Evolutionary conservation across 2,888 invertebrate genomes (phyloP).

Genomic region (Chymomyza procnemis): DNA sequence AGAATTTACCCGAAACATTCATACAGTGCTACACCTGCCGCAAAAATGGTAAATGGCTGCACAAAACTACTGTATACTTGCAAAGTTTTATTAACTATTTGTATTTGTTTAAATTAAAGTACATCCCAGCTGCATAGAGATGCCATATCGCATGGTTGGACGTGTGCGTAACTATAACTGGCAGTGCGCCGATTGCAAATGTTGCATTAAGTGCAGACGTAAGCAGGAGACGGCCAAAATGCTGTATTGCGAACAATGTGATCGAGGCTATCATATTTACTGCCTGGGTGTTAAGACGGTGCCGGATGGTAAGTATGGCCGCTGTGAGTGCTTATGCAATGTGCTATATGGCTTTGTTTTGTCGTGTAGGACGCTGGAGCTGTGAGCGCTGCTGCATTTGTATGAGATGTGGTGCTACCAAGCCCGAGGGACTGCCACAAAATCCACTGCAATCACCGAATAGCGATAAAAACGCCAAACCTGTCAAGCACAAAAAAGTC

Average conservation of each 20-base stretch:
- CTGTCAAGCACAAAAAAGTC: slow-evolving; percentile 69
- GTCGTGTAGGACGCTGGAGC: slow-evolving; percentile 86
- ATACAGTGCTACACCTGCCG: slow-evolving; percentile 82
- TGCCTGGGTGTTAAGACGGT: slow-evolving; percentile 90
- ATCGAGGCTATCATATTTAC: slow-evolving; percentile 95
- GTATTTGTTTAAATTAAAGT: slow-evolving; percentile 78
- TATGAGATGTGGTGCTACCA: slow-evolving; percentile 82
- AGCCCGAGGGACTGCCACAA: slow-evolving; percentile 78
- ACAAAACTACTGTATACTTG: too few species aligned
- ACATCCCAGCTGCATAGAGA: slow-evolving; percentile 92
- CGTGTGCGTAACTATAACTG: slow-evolving; percentile 92
- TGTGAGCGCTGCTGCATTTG: slow-evolving; percentile 89
- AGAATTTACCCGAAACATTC: slow-evolving; percentile 82
- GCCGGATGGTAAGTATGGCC: slow-evolving; percentile 85
- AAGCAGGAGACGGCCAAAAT: slow-evolving; percentile 92
- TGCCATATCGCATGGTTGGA: slow-evolving; percentile 89
- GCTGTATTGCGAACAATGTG: slow-evolving; percentile 96
- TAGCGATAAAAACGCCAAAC: slow-evolving; percentile 46
- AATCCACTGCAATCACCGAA: slow-evolving; percentile 28
- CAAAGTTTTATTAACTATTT: too few species aligned
- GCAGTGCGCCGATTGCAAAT: slow-evolving; percentile 96
- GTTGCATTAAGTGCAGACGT: slow-evolving; percentile 90
- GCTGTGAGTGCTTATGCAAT: too few species aligned
- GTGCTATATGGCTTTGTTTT: slow-evolving; percentile 8
- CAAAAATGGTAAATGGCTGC: slow-evolving; percentile 79